Percentiles rank a stretch among this genome's conserved stretches.
Evolutionary conservation across 2,888 invertebrate species (phyloP).

Genomic region (Torymus texanus): DNA sequence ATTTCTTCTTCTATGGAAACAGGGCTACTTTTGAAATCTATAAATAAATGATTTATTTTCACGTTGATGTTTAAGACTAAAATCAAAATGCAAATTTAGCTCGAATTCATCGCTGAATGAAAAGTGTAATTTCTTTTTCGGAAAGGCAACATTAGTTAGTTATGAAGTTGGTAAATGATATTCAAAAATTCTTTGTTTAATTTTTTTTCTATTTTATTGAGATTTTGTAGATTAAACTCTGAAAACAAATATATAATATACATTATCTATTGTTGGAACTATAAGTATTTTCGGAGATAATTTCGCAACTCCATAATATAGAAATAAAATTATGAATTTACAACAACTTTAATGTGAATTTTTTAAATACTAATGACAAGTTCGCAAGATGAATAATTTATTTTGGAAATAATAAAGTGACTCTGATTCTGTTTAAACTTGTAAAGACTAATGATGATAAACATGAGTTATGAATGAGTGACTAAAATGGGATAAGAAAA

Average conservation of each 20-base stretch:
- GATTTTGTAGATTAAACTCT: too few relatives aligned
- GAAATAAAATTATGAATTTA: too few relatives aligned
- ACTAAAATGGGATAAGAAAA: conserved; percentile 36
- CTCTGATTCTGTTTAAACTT: conserved; percentile 46
- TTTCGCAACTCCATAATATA: too few relatives aligned
- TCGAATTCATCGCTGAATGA: neutral
- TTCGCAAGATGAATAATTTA: conserved; percentile 5
- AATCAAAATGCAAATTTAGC: conserved; percentile 38
- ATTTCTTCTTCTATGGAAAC: conserved; percentile 39
- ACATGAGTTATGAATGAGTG: conserved; percentile 23
- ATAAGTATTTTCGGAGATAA: too few relatives aligned
- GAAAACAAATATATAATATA: too few relatives aligned
- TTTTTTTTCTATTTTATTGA: too few relatives aligned
- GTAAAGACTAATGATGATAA: conserved; percentile 48
- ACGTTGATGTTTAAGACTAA: neutral
- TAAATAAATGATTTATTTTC: conserved; percentile 25
- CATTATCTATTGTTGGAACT: too few relatives aligned
- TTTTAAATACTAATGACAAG: too few relatives aligned
- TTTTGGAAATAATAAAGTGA: conserved; percentile 38
- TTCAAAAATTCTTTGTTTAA: too few relatives aligned
- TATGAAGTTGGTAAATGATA: too few relatives aligned
- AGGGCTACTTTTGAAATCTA: conserved; percentile 39
- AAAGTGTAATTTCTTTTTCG: neutral
- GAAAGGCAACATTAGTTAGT: too few relatives aligned
- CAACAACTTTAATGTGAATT: too few relatives aligned